Percentiles rank a stretch among this genome's conserved stretches.
These are phyloP conservation scores for Sicus ferrugineus DNA, from an alignment of 2,888 invertebrate species.

Conservation along the genomic window DNA sequence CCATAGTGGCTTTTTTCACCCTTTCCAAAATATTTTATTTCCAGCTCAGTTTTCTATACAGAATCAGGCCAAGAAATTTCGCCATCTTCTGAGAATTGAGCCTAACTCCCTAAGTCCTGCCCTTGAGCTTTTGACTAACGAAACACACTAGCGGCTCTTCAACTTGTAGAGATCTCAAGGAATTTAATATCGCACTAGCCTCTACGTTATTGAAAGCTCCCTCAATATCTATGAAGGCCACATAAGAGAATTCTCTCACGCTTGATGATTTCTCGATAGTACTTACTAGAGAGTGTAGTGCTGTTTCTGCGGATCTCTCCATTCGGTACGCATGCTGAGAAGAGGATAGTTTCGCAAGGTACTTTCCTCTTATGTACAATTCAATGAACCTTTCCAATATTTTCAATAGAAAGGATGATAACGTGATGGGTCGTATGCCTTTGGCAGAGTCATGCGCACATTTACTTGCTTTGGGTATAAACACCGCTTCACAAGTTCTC, in stretches of 20 bases:
- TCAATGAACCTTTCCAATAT: too few species aligned
- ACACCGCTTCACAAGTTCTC: too few species aligned
- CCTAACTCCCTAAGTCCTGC: not conserved
- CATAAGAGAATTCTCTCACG: conserved; percentile 1
- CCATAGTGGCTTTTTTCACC: not conserved
- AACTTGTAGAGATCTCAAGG: not conserved
- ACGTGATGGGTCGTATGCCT: too few species aligned
- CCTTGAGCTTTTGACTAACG: not conserved
- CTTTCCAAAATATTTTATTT: too few species aligned
- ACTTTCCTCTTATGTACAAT: too few species aligned
- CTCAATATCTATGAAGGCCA: conserved; percentile 16
- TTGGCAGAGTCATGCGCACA: too few species aligned
- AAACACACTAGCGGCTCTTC: not conserved
- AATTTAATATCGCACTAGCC: not conserved
- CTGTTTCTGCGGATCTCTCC: conserved; percentile 23
- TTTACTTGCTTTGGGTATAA: too few species aligned
- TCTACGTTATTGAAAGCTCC: conserved; percentile 15
- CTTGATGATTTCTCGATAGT: conserved; percentile 5
- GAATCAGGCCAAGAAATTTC: not conserved
- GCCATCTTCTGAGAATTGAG: not conserved
- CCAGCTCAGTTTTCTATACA: conserved; percentile 6
- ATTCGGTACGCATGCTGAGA: conserved; percentile 8
- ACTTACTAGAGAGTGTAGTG: not conserved
- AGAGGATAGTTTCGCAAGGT: not conserved
- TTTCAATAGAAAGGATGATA: too few species aligned